Conservation (phyloP, 2,888 invertebrate genomes). For the Andrena flavipes region DNA sequence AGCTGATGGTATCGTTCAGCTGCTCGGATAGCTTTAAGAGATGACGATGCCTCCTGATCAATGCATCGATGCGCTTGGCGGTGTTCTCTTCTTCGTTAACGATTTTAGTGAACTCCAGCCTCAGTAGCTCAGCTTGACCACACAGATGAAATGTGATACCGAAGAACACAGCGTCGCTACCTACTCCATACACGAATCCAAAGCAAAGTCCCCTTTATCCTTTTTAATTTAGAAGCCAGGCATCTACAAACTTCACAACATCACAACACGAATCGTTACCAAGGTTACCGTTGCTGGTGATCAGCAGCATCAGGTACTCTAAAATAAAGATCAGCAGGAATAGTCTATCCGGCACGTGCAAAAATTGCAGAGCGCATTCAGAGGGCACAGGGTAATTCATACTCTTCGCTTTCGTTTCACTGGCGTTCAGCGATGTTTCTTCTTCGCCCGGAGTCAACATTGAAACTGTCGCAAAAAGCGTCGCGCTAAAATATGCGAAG, state of each 20-base stretch:
- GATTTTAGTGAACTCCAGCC: constrained; percentile 7
- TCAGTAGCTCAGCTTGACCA: constrained; percentile 78
- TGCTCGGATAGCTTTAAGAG: constrained; percentile 56
- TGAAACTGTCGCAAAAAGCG: background rate
- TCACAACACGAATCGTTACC: background rate
- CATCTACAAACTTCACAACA: background rate
- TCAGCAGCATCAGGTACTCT: background rate
- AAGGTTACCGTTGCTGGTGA: background rate
- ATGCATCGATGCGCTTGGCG: background rate
- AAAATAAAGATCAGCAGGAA: background rate
- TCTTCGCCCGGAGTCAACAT: background rate
- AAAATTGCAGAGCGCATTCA: background rate
- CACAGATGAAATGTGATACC: constrained; percentile 79
- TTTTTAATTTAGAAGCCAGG: background rate
- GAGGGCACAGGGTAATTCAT: constrained; percentile 11
- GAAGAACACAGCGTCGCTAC: constrained; percentile 78
- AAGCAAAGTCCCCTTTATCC: background rate
- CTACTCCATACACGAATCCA: constrained; percentile 9
- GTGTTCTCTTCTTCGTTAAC: background rate
- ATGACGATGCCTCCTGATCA: constrained; percentile 61
- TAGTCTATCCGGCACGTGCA: background rate
- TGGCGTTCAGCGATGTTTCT: background rate
- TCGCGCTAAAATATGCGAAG: constrained; percentile 3
- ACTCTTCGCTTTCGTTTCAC: background rate
- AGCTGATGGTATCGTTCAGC: constrained; percentile 60